Percentiles rank a stretch among this genome's conserved stretches.
These are phyloP conservation scores for Dermatemys mawii DNA, from an alignment of 2,113 vertebrate genomes.

Conservation along the genomic window DNA sequence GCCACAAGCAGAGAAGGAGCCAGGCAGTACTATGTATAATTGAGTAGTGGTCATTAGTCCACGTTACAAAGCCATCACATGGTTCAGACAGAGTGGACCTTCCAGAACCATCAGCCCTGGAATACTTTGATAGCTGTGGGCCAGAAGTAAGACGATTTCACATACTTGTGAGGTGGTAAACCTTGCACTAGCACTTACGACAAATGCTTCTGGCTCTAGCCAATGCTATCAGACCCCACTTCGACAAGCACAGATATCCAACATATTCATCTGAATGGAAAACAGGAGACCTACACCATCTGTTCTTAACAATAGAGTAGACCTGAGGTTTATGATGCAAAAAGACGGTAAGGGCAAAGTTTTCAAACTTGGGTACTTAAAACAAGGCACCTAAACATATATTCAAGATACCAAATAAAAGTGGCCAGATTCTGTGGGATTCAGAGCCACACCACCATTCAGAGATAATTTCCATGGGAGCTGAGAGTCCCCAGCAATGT, in stretches of 20 bases:
- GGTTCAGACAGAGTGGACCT: neutral
- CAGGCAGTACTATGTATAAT: neutral
- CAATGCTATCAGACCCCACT: neutral
- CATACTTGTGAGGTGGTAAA: slow-evolving; percentile 17
- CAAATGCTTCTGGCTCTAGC: neutral
- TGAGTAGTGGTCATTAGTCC: neutral
- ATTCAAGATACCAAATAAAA: neutral
- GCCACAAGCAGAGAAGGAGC: neutral
- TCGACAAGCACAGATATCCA: accelerated
- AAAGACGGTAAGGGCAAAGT: neutral
- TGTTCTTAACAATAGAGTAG: neutral
- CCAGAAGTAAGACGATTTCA: neutral
- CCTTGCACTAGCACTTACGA: neutral
- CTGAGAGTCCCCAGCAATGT: neutral
- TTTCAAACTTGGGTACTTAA: neutral
- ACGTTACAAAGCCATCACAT: neutral
- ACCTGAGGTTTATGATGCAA: neutral
- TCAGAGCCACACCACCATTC: neutral
- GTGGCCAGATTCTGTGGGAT: neutral
- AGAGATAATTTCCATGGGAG: neutral
- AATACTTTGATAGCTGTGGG: neutral
- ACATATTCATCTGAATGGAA: neutral
- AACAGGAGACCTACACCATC: accelerated
- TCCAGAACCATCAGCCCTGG: neutral
- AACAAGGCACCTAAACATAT: neutral